Percentiles rank a stretch among this genome's conserved stretches.
These are phyloP conservation scores for Buphagus erythrorhynchus DNA, from an alignment of 2,797 vertebrate genomes.

Conservation along the genomic window DNA sequence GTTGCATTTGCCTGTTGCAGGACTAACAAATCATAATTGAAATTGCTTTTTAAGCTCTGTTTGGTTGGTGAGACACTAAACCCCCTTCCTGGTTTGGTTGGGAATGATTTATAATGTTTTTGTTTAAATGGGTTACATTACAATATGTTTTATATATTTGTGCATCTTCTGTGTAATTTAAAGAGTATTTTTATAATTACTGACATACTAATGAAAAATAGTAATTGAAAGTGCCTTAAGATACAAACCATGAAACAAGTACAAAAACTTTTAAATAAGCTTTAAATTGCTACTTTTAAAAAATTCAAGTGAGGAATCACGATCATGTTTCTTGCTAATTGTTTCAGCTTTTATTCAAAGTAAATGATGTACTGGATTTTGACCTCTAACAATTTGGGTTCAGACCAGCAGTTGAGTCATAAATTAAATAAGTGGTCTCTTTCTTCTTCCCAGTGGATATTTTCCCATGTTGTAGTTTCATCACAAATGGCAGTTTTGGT, in stretches of 20 bases:
- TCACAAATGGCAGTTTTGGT: conserved; percentile 30
- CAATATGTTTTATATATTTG: background rate
- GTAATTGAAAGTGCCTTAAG: conserved; percentile 36
- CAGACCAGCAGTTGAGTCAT: conserved; percentile 39
- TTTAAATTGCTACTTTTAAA: conserved; percentile 35
- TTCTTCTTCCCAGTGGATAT: conserved; percentile 54
- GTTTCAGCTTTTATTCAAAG: conserved; percentile 44
- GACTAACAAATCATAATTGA: background rate
- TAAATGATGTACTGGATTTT: conserved; percentile 35
- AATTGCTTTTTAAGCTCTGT: background rate
- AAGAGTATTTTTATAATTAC: conserved; percentile 29
- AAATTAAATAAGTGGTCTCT: conserved; percentile 53
- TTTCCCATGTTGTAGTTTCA: conserved; percentile 40
- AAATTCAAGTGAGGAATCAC: conserved; percentile 1
- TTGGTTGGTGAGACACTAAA: background rate
- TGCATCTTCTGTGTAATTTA: conserved; percentile 1
- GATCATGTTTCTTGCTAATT: conserved; percentile 55
- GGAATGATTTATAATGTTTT: background rate
- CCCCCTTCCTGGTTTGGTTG: background rate
- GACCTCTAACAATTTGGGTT: conserved; percentile 47
- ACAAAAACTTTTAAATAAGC: conserved; percentile 31
- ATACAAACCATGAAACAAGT: conserved; percentile 24
- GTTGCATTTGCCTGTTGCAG: background rate
- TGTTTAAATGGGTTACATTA: background rate
- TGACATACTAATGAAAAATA: background rate